phyloP scores from a whole-genome alignment of 2,113 vertebrate species.

The Heterotilapia buettikoferi region DNA sequence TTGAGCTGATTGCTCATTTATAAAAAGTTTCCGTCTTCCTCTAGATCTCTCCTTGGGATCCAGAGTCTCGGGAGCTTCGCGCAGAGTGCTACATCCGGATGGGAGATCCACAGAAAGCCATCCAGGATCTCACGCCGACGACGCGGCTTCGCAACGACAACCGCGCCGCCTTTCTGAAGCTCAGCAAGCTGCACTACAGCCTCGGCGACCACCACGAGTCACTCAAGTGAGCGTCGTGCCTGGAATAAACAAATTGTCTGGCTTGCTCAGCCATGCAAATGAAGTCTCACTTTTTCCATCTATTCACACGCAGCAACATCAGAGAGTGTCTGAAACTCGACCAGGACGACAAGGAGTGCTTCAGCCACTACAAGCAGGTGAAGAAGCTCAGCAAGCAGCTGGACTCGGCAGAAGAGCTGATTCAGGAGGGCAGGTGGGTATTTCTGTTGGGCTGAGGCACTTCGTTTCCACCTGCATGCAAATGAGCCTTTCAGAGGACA shows the following conservation, averaged over 20 bases:
- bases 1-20: background rate
- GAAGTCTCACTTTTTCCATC: background rate
- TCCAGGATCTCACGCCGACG: conserved; percentile 77
- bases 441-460: background rate
- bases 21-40: background rate
- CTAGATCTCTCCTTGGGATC: conserved; percentile 80
- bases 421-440: conserved; percentile 68
- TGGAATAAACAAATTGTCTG: background rate
- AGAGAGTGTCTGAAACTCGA: conserved; percentile 81
- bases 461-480: background rate
- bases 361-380: conserved; percentile 80
- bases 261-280: background rate
- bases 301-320: conserved; percentile 62
- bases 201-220: conserved; percentile 78
- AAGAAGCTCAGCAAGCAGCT: conserved; percentile 81
- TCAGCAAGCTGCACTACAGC: conserved; percentile 76
- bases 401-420: conserved; percentile 74
- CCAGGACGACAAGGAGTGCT: conserved; percentile 81
- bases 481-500: background rate
- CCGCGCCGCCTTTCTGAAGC: conserved; percentile 76
- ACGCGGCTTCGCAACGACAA: conserved; percentile 78
- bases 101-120: conserved; percentile 77
- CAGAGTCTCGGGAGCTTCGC: conserved; percentile 74
- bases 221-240: conserved; percentile 59
- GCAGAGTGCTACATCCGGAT: conserved; percentile 75